Conservation (phyloP, 2,888 invertebrate genomes). For the Himalopsyche kuldschensis region DNA sequence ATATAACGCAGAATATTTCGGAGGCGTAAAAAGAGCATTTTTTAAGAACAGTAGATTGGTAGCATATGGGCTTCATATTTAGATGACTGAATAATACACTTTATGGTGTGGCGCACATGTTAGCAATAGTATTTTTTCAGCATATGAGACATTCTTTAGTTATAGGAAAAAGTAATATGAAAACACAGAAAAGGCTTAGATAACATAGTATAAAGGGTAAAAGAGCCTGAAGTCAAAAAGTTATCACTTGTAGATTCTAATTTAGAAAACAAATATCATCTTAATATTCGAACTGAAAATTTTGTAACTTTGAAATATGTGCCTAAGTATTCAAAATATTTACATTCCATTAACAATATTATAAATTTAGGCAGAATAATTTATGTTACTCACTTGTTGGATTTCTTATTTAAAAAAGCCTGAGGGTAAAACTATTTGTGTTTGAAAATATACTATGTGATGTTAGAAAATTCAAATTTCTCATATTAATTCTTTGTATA, state of each 20-base stretch:
- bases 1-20: not conserved
- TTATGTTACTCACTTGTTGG: no score
- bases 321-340: no score
- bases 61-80: not conserved
- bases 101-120: not conserved
- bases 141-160: not conserved
- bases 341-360: no score
- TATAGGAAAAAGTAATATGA: not conserved
- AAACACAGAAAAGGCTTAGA: not conserved
- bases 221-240: not conserved
- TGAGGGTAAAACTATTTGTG: no score
- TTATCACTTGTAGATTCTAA: not conserved
- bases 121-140: not conserved
- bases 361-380: no score
- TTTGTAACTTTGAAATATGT: not conserved
- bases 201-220: not conserved
- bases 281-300: not conserved
- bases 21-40: not conserved
- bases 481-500: no score
- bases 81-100: not conserved
- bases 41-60: not conserved
- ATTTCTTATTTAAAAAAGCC: no score
- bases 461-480: no score
- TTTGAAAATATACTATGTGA: no score
- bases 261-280: not conserved